phyloP scores from a whole-genome alignment of 2,113 vertebrate genomes.

The Himantopus leucocephalus region DNA sequence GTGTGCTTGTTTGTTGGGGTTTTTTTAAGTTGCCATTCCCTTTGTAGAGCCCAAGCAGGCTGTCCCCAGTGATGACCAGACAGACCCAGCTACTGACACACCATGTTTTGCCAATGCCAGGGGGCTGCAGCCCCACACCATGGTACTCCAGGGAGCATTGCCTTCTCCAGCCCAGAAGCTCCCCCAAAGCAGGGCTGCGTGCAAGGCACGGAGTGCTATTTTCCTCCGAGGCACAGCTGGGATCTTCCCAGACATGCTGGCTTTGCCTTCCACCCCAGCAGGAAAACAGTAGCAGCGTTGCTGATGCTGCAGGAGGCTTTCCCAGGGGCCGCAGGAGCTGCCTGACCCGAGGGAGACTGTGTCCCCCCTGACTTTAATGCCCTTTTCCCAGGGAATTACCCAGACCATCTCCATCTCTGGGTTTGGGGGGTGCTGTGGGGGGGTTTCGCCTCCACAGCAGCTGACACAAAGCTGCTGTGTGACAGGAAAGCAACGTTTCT shows the following conservation, averaged over 20 bases:
- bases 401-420: background rate
- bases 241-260: background rate
- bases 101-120: rapidly evolving
- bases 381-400: background rate
- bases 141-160: rapidly evolving
- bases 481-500: background rate
- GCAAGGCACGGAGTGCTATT: rapidly evolving
- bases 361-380: background rate
- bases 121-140: background rate
- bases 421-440: rapidly evolving
- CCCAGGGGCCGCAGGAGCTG: background rate
- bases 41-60: background rate
- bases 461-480: background rate
- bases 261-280: background rate
- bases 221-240: rapidly evolving
- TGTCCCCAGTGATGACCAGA: background rate
- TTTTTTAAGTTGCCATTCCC: background rate
- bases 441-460: background rate
- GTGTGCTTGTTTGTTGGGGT: too few relatives aligned
- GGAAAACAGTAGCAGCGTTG: background rate
- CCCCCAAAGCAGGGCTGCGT: background rate
- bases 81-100: background rate
- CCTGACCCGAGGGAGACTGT: background rate
- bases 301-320: background rate
- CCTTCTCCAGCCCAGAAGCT: background rate